These are phyloP conservation scores for Vandiemenella viatica DNA, from an alignment of 2,888 invertebrate species.

Conservation along the genomic window DNA sequence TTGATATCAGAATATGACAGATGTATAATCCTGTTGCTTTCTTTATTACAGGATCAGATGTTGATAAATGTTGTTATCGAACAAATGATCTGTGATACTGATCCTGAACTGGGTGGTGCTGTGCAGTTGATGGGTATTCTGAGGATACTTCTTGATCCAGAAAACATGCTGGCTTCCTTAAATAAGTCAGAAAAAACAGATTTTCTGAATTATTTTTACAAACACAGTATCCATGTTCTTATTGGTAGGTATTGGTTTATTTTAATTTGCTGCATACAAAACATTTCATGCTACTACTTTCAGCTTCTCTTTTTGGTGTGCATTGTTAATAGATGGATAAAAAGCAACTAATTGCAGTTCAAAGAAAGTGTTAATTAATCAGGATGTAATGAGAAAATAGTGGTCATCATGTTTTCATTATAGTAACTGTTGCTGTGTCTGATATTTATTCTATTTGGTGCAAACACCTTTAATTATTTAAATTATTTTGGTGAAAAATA, in stretches of 20 bases:
- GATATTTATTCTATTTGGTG: too few relatives aligned
- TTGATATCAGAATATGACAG: neutral
- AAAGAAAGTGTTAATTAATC: too few relatives aligned
- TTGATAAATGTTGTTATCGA: constrained; percentile 90
- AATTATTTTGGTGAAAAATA: too few relatives aligned
- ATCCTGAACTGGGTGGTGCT: constrained; percentile 93
- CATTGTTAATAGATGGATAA: too few relatives aligned
- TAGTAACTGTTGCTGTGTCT: too few relatives aligned
- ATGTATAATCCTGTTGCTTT: constrained; percentile 2
- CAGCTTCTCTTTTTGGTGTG: too few relatives aligned
- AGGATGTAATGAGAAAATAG: too few relatives aligned
- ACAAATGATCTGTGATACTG: constrained; percentile 93
- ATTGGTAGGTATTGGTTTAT: constrained; percentile 46
- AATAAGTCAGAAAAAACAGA: constrained; percentile 96
- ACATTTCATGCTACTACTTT: neutral
- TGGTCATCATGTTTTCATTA: too few relatives aligned
- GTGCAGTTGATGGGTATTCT: constrained; percentile 93
- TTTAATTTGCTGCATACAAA: neutral
- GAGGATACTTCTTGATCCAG: constrained; percentile 85
- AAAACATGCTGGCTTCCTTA: constrained; percentile 88
- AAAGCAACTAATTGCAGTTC: too few relatives aligned
- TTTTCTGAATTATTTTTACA: constrained; percentile 96
- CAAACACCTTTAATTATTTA: too few relatives aligned
- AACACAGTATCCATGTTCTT: constrained; percentile 90
- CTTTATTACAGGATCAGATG: constrained; percentile 67